These are phyloP conservation scores for Heliornis fulica DNA, from an alignment of 2,113 vertebrate species.

Conservation along the genomic window DNA sequence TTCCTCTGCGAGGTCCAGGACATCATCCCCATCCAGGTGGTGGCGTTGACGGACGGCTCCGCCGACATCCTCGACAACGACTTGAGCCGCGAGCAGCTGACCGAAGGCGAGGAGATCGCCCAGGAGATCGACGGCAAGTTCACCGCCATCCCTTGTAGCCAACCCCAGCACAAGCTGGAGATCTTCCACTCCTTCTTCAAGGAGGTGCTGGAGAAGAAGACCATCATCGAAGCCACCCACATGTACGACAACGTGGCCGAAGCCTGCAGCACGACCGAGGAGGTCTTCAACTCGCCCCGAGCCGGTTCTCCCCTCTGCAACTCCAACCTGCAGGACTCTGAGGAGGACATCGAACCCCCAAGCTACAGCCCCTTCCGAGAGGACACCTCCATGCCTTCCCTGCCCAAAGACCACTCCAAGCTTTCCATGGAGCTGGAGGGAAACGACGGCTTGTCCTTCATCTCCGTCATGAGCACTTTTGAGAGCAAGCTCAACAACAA, in stretches of 20 bases:
- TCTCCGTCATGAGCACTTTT: constrained; percentile 81
- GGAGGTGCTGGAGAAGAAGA: constrained; percentile 90
- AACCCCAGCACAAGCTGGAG: constrained; percentile 86
- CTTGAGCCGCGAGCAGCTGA: constrained; percentile 84
- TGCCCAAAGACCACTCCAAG: constrained; percentile 83
- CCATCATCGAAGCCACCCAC: constrained; percentile 88
- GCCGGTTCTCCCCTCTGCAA: constrained; percentile 89
- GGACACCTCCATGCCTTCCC: constrained; percentile 72
- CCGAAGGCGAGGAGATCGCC: constrained; percentile 91
- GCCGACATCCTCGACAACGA: constrained; percentile 83
- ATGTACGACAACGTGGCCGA: constrained; percentile 94
- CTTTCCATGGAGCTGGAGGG: constrained; percentile 84
- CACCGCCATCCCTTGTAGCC: constrained; percentile 80
- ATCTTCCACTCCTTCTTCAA: constrained; percentile 89
- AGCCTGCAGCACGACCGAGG: constrained; percentile 86
- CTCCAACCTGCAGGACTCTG: constrained; percentile 86
- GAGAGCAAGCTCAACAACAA: constrained; percentile 93
- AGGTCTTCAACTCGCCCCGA: constrained; percentile 85
- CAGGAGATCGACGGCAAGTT: constrained; percentile 91
- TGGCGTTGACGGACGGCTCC: constrained; percentile 85
- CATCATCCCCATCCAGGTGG: constrained; percentile 90
- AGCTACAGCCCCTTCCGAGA: constrained; percentile 79
- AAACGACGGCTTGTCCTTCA: constrained; percentile 81
- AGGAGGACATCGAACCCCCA: constrained; percentile 87
- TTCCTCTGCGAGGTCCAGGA: constrained; percentile 96